These are phyloP conservation scores for Oophaga pumilio DNA, from an alignment of 2,113 vertebrate genomes.

Conservation along the genomic window DNA sequence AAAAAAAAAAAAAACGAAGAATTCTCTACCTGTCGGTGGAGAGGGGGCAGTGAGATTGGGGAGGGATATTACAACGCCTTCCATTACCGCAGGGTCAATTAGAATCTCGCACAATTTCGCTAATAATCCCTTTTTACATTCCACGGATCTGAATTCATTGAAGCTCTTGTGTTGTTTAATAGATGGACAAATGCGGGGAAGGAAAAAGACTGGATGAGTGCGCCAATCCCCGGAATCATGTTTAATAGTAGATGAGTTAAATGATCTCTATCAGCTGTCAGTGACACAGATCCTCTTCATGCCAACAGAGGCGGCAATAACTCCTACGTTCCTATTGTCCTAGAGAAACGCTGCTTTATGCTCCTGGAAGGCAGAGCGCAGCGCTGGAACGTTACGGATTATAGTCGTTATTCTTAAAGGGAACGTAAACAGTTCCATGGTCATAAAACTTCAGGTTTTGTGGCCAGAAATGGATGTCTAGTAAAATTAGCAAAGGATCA, in stretches of 20 bases:
- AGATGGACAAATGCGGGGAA: constrained; percentile 66
- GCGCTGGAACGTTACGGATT: neutral
- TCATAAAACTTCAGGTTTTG: neutral
- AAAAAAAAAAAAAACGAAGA: constrained; percentile 74
- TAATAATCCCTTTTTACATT: constrained; percentile 78
- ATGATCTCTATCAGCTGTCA: constrained; percentile 58
- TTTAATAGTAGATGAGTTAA: constrained; percentile 56
- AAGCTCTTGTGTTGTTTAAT: constrained; percentile 73
- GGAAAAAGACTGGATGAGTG: constrained; percentile 57
- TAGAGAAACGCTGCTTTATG: neutral
- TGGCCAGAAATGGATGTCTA: neutral
- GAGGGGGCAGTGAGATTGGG: constrained; percentile 83
- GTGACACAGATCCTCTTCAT: constrained; percentile 29
- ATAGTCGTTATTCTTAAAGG: neutral
- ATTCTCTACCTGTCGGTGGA: constrained; percentile 86
- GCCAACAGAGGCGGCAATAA: constrained; percentile 2
- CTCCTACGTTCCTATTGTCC: constrained; percentile 10
- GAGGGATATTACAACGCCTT: constrained; percentile 83
- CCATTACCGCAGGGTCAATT: constrained; percentile 86
- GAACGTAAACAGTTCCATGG: neutral
- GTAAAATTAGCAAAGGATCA: no score
- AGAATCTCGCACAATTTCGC: constrained; percentile 77
- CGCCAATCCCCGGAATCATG: constrained; percentile 67
- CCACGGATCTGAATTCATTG: constrained; percentile 77
- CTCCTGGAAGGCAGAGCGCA: neutral